Conservation (phyloP, 2,797 vertebrate species). For the Scyliorhinus canicula region DNA sequence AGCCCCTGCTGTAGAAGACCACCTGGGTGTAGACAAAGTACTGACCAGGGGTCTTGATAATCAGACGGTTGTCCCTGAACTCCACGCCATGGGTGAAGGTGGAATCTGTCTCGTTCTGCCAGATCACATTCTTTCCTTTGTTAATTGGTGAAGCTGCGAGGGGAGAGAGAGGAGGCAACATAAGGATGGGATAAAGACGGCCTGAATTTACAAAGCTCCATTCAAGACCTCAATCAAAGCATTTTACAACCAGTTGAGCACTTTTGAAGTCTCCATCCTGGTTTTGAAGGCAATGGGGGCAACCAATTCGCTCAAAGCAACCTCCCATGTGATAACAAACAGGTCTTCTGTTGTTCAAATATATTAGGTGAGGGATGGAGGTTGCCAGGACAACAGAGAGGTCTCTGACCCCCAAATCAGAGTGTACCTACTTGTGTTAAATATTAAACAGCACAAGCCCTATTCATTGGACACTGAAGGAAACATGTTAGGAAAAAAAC, state of each 20-base stretch:
- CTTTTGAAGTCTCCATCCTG: not conserved
- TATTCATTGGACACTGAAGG: no score
- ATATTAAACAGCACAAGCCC: no score
- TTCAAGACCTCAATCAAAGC: not conserved
- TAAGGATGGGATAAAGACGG: not conserved
- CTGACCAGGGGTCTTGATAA: not conserved
- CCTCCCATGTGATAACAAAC: not conserved
- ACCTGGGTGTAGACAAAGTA: constrained; percentile 32
- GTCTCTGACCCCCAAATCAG: no score
- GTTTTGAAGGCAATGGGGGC: not conserved
- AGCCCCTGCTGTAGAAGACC: not conserved
- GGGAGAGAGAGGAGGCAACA: not conserved
- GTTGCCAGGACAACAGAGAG: no score
- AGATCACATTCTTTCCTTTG: not conserved
- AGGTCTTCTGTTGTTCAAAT: not conserved
- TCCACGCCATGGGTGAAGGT: not conserved
- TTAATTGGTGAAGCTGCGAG: not conserved
- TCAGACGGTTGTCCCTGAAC: not conserved
- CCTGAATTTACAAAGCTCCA: not conserved
- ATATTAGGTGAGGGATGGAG: no score
- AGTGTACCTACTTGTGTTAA: no score
- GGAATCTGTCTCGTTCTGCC: not conserved
- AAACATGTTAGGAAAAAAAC: no score
- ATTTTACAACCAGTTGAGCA: no score
- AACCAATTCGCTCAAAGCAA: not conserved